Percentiles rank a stretch among this genome's conserved stretches.
These are phyloP conservation scores for Drosophila prolongata DNA, from an alignment of 2,888 invertebrate genomes.

Conservation along the genomic window DNA sequence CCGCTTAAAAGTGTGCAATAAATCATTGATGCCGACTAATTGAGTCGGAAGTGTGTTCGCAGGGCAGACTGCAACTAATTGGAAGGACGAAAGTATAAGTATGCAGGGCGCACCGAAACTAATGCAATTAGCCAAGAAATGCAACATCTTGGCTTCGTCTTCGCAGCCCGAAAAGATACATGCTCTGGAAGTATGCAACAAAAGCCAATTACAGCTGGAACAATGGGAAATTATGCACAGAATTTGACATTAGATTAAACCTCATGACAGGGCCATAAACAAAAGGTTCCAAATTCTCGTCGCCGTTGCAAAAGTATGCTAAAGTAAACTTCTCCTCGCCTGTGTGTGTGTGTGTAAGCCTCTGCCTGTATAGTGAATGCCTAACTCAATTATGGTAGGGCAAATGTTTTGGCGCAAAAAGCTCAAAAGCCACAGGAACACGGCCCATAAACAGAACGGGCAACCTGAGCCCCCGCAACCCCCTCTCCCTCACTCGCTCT, in stretches of 20 bases:
- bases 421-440: slow-evolving; percentile 76
- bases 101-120: slow-evolving; percentile 33
- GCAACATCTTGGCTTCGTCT: slow-evolving; percentile 24
- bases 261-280: slow-evolving; percentile 44
- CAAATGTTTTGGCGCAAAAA: slow-evolving; percentile 70
- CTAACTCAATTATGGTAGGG: slow-evolving; percentile 72
- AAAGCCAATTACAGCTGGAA: slow-evolving; percentile 57
- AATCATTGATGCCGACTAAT: slow-evolving; percentile 58
- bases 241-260: slow-evolving; percentile 56
- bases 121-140: slow-evolving; percentile 54
- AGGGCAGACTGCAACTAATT: slow-evolving; percentile 27
- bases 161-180: slow-evolving; percentile 20
- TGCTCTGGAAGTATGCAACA: slow-evolving; percentile 39
- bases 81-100: slow-evolving; percentile 40
- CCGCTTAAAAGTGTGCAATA: slow-evolving; percentile 39
- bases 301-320: slow-evolving; percentile 48
- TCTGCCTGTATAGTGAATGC: slow-evolving; percentile 51
- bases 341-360: slow-evolving; percentile 16
- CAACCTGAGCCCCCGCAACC: slow-evolving; percentile 11
- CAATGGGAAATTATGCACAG: slow-evolving; percentile 47
- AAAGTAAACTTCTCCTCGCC: slow-evolving; percentile 49
- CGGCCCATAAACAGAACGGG: slow-evolving; percentile 47
- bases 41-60: slow-evolving; percentile 25
- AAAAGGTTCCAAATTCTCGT: slow-evolving; percentile 48
- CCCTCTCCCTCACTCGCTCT: slow-evolving; percentile 3